Conservation (phyloP, 2,113 vertebrate genomes). For the Zapornia atra region DNA sequence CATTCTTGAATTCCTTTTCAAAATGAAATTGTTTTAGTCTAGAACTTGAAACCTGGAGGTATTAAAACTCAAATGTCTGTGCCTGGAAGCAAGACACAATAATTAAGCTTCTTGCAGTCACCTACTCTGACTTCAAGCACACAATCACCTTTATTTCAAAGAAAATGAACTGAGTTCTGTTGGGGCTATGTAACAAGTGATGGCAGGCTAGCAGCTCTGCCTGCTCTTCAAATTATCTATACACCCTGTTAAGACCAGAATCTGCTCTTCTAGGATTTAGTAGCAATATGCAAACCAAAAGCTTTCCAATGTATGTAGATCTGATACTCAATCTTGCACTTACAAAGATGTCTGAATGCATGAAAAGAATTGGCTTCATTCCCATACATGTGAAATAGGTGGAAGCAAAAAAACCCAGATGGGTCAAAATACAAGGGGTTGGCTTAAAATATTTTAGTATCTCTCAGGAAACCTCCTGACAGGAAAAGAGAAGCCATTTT, state of each 20-base stretch:
- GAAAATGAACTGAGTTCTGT: not conserved
- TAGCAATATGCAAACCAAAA: not conserved
- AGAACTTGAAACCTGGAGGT: not conserved
- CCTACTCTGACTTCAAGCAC: not conserved
- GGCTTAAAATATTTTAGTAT: not conserved
- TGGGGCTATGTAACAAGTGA: not conserved
- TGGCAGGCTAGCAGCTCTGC: not conserved
- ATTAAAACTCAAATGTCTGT: not conserved
- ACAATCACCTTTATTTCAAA: not conserved
- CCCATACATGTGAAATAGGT: not conserved
- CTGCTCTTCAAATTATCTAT: not conserved
- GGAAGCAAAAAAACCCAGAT: not conserved
- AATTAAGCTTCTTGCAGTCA: slow-evolving; percentile 2
- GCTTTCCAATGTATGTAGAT: not conserved
- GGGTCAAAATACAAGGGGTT: not conserved
- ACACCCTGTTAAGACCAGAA: not conserved
- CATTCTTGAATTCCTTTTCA: not conserved
- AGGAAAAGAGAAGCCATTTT: not conserved
- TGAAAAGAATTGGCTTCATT: not conserved
- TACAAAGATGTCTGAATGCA: not conserved
- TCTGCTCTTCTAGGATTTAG: not conserved
- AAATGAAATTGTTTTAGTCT: not conserved
- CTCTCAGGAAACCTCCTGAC: not conserved
- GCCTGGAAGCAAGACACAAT: not conserved
- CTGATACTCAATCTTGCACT: not conserved